Evolutionary conservation across 2,113 vertebrate genomes (phyloP).

Genomic region (Nyctibius bracteatus): DNA sequence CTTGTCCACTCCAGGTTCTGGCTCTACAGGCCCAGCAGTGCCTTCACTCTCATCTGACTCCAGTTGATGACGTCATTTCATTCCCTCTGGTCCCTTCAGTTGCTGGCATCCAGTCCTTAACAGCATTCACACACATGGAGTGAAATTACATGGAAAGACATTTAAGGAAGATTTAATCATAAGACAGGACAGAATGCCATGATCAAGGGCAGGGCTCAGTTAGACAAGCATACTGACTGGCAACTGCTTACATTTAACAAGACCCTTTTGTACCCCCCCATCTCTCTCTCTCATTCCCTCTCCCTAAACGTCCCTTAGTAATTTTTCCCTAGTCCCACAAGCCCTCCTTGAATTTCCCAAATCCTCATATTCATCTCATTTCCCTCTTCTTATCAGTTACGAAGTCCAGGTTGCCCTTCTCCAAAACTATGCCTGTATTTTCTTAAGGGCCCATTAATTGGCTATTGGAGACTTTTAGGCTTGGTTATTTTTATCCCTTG

Average conservation of each 20-base stretch:
- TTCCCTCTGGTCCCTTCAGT: neutral
- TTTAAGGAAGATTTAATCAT: neutral
- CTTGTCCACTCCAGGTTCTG: neutral
- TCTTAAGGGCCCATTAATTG: neutral
- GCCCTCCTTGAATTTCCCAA: neutral
- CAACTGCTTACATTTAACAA: neutral
- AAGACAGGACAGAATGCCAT: neutral
- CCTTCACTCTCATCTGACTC: neutral
- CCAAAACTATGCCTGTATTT: neutral
- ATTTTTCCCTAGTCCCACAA: neutral
- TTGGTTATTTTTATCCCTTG: neutral
- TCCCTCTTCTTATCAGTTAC: neutral
- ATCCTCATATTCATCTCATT: neutral
- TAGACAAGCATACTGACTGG: neutral
- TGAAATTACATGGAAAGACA: neutral
- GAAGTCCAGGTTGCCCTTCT: neutral
- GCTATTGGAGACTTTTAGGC: neutral
- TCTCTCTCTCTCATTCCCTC: neutral
- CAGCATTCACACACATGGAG: neutral
- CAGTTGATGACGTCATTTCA: neutral
- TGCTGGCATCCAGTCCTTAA: neutral
- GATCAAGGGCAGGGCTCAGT: neutral
- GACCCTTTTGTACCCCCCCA: neutral
- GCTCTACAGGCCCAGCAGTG: neutral
- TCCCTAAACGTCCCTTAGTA: neutral